These are phyloP conservation scores for Cheilinus undulatus DNA, from an alignment of 2,113 vertebrate genomes.

Conservation along the genomic window DNA sequence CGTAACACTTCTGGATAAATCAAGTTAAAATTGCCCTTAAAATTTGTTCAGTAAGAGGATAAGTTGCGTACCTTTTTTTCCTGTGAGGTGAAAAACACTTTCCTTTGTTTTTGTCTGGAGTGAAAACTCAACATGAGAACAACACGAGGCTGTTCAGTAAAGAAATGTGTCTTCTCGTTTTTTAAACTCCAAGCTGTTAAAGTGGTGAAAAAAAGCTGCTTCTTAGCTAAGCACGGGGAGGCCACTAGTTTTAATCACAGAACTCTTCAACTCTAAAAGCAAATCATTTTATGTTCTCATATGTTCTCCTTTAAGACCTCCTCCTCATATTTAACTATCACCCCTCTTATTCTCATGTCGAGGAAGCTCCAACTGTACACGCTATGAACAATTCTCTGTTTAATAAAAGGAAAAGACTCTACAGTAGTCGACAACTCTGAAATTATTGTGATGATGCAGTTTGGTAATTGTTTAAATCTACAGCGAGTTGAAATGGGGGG, in stretches of 20 bases:
- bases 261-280: slow-evolving; percentile 69
- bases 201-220: slow-evolving; percentile 37
- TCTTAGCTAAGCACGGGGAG: slow-evolving; percentile 62
- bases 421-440: slow-evolving; percentile 84
- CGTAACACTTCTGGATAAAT: slow-evolving; percentile 74
- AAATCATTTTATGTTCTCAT: slow-evolving; percentile 58
- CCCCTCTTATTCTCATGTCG: slow-evolving; percentile 17
- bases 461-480: slow-evolving; percentile 85
- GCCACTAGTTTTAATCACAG: slow-evolving; percentile 65
- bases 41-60: slow-evolving; percentile 59
- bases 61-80: slow-evolving; percentile 40
- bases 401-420: slow-evolving; percentile 81
- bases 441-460: slow-evolving; percentile 78
- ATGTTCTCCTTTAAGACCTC: slow-evolving; percentile 11
- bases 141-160: slow-evolving; percentile 59
- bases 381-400: slow-evolving; percentile 68
- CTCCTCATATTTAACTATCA: slow-evolving; percentile 4
- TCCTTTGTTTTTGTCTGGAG: slow-evolving; percentile 43
- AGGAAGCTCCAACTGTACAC: slow-evolving; percentile 49
- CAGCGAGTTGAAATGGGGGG: slow-evolving; percentile 69
- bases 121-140: slow-evolving; percentile 59
- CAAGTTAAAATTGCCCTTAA: slow-evolving; percentile 81
- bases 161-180: slow-evolving; percentile 38
- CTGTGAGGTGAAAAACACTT: slow-evolving; percentile 46
- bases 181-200: slow-evolving; percentile 59